These are phyloP conservation scores for Aplysia californica DNA, from an alignment of 1,140 invertebrate species.

Conservation along the genomic window DNA sequence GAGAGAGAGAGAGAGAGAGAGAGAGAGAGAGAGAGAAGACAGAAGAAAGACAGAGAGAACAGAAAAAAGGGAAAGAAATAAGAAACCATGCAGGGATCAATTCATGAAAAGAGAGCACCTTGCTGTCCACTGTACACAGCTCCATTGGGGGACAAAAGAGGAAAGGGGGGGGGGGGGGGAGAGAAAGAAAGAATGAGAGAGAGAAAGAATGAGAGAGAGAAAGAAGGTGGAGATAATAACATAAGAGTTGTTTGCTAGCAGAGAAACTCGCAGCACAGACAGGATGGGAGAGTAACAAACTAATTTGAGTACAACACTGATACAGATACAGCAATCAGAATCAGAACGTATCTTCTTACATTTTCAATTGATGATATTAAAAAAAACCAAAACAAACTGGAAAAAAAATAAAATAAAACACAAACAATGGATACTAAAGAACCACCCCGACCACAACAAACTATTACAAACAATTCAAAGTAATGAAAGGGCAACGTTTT, in stretches of 20 bases:
- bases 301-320: background rate
- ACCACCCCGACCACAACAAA: background rate
- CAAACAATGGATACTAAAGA: background rate
- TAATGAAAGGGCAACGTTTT: no score
- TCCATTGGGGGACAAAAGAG: background rate
- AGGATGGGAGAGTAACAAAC: background rate
- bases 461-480: no score
- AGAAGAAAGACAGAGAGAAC: background rate
- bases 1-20: background rate
- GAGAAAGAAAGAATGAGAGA: slow-evolving; percentile 1
- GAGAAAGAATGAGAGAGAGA: slow-evolving; percentile 1
- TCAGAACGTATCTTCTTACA: background rate
- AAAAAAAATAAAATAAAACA: background rate
- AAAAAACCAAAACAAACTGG: background rate
- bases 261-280: background rate
- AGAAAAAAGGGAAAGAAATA: background rate
- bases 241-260: background rate
- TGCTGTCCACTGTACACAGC: background rate
- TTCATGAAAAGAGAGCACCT: background rate
- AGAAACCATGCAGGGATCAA: background rate
- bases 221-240: background rate
- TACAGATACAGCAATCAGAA: background rate
- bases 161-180: background rate
- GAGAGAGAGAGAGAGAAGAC: background rate
- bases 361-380: background rate